These are phyloP conservation scores for human DNA, from an alignment of 2,113 vertebrate genomes.

Conservation along the genomic window DNA sequence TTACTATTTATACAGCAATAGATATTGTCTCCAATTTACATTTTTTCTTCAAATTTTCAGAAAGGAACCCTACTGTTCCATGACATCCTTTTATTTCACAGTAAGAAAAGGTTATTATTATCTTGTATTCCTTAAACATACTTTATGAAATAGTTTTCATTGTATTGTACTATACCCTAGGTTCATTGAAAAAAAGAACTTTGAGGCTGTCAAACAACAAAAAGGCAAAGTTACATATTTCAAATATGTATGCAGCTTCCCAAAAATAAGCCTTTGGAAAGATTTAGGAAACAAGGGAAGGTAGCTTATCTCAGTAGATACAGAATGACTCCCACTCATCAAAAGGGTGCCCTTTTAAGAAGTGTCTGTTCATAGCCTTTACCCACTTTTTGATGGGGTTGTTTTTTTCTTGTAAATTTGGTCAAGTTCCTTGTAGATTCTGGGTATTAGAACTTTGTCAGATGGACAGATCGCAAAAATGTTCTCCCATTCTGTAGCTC, in stretches of 20 bases:
- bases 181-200: background rate
- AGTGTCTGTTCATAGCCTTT: too few species aligned
- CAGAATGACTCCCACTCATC: background rate
- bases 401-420: too few species aligned
- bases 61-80: background rate
- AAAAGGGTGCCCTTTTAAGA: background rate
- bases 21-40: constrained; percentile 15
- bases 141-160: constrained; percentile 35
- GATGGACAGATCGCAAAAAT: too few species aligned
- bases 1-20: constrained; percentile 11
- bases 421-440: too few species aligned
- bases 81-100: constrained; percentile 23
- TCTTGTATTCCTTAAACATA: constrained; percentile 39
- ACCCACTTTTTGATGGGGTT: too few species aligned
- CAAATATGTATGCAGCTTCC: background rate
- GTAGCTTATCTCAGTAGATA: background rate
- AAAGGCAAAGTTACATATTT: constrained; percentile 25
- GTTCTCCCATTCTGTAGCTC: too few species aligned
- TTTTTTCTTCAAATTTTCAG: constrained; percentile 33
- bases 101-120: background rate
- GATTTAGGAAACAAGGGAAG: background rate
- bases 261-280: constrained; percentile 30
- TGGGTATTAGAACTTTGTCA: too few species aligned
- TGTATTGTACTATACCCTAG: background rate
- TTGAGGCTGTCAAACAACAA: constrained; percentile 42